phyloP scores from a whole-genome alignment of 1,140 invertebrate genomes.

The Chrysopa pallens region DNA sequence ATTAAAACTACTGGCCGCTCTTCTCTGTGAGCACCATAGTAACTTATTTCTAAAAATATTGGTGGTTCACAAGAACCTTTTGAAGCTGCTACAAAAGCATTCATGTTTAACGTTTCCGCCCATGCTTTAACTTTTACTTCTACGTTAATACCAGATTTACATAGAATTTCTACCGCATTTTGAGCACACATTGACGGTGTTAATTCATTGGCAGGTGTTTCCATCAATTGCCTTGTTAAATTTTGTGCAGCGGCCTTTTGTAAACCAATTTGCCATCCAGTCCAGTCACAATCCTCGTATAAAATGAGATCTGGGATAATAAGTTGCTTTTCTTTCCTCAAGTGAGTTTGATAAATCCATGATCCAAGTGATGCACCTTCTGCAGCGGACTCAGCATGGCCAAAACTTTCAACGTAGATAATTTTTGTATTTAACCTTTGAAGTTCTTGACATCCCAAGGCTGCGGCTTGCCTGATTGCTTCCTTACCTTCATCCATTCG shows the following conservation, averaged over 20 bases:
- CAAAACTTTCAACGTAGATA: slow-evolving; percentile 51
- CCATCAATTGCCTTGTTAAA: slow-evolving; percentile 36
- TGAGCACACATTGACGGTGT: slow-evolving; percentile 40
- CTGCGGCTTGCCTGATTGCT: slow-evolving; percentile 36
- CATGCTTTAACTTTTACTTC: slow-evolving; percentile 34
- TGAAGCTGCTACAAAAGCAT: slow-evolving; percentile 38
- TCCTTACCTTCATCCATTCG: slow-evolving; percentile 50
- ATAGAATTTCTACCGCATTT: slow-evolving; percentile 24
- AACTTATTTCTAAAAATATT: slow-evolving; percentile 37
- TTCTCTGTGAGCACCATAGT: slow-evolving; percentile 23
- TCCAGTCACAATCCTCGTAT: slow-evolving; percentile 25
- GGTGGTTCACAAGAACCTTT: slow-evolving; percentile 41
- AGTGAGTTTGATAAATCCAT: slow-evolving; percentile 47
- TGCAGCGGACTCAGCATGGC: slow-evolving; percentile 51
- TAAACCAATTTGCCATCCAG: slow-evolving; percentile 33
- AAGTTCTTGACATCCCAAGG: slow-evolving; percentile 32
- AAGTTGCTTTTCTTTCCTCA: slow-evolving; percentile 28
- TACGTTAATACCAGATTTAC: slow-evolving; percentile 27
- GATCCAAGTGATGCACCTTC: slow-evolving; percentile 45
- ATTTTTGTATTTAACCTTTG: slow-evolving; percentile 31
- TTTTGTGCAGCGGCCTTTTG: slow-evolving; percentile 41
- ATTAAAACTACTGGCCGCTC: slow-evolving; percentile 22
- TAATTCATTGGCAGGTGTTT: slow-evolving; percentile 44
- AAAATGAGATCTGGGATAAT: slow-evolving; percentile 27
- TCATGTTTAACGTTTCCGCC: slow-evolving; percentile 40